Evolutionary conservation across 2,888 invertebrate genomes (phyloP), one percentile per base, ranked within the genome.

Genomic region (Lamellibrachia satsuma): DNA sequence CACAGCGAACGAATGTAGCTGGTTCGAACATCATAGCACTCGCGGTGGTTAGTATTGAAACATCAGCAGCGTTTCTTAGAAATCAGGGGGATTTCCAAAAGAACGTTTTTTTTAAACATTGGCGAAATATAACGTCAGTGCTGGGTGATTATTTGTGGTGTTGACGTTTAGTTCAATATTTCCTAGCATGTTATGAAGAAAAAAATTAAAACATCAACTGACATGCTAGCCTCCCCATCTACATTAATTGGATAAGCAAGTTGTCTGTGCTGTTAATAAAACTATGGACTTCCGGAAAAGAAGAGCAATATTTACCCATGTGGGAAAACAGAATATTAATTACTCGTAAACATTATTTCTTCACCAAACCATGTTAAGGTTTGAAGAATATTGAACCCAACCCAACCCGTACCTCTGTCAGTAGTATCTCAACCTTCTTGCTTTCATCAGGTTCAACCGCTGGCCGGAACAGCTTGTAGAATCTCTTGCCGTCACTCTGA

Each of bases 401-500:
- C 11, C 22, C 51, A 52, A 90, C n/a, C n/a, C 97, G 97, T 96
- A 98, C 98, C 97, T 98, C 97, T 94, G 94, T 94, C 51, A 96
- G 93, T n/a, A 95, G 94, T 90, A 96, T 95, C 92, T 95, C 95
- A 94, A 95, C 96, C 8, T 94, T 95, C 91, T 95, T 95, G 75
- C 95, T 93, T 93, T 95, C 95, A 57, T 95, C 95, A 15, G 97
- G 97, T 92, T 96, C 96, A 52, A 97, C 96, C 3, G 97, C 96
- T 2, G 97, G 97, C 95, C 98, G 98, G 27, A 97, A 95, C 91
- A 95, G 91, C 91, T 95, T 97, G 98, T 98, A 98, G 95, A 97
- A 97, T 52, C 99, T 96, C 0, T 98, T 98, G 27, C 98, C 97
- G 52, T 98, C 98, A 95, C 98, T 96, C 96, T 96, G 95, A 52